phyloP scores from a whole-genome alignment of 2,888 invertebrate genomes.

The Drosophila rellima region DNA sequence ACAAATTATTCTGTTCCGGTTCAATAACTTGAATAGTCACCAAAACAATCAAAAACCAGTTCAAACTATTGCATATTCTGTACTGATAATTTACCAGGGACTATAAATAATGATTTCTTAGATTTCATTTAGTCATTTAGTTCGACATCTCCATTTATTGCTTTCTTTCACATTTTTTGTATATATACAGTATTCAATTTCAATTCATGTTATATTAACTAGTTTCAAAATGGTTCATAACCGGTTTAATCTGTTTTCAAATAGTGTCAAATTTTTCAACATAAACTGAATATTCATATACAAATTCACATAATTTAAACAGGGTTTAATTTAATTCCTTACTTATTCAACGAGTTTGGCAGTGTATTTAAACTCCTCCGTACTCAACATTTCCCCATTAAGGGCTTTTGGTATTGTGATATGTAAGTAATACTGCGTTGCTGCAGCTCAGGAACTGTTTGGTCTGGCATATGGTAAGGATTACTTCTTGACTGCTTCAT shows the following conservation, averaged over 20 bases:
- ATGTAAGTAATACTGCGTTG: conserved; percentile 13
- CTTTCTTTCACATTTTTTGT: neutral
- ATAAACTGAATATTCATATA: neutral
- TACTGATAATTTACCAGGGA: neutral
- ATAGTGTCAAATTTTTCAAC: too few species aligned
- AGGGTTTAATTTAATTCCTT: neutral
- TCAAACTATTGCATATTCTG: neutral
- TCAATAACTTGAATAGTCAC: neutral
- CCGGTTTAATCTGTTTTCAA: neutral
- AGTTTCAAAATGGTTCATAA: neutral
- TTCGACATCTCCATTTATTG: neutral
- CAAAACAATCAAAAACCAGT: conserved; percentile 2
- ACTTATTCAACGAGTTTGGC: neutral
- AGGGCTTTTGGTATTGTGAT: conserved; percentile 27
- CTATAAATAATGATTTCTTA: too few species aligned
- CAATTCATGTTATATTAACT: neutral
- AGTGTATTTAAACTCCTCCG: conserved; percentile 1
- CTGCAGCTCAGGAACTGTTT: conserved; percentile 4
- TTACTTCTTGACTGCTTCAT: conserved; percentile 33
- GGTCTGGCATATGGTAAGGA: conserved; percentile 44
- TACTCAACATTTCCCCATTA: neutral
- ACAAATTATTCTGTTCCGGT: neutral
- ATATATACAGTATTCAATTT: neutral
- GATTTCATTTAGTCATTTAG: too few species aligned
- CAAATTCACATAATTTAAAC: neutral